Conservation (phyloP, 2,797 vertebrate species). For the Rhyacichthys aspro region DNA sequence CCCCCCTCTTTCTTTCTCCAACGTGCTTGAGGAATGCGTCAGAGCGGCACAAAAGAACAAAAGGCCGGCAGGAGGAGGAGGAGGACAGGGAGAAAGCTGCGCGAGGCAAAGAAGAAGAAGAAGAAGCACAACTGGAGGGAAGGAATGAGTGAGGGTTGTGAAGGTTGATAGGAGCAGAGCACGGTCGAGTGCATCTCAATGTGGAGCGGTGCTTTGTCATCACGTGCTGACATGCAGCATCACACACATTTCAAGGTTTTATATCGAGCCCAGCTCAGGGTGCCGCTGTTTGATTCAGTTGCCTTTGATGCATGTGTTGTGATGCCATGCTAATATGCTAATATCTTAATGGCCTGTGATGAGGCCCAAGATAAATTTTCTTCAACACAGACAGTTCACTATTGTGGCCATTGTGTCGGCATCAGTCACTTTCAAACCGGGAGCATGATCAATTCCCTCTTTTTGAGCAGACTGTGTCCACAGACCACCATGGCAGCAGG, state of each 20-base stretch:
- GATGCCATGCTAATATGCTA: constrained; percentile 59
- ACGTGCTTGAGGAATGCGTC: constrained; percentile 75
- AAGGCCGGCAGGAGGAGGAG: constrained; percentile 58
- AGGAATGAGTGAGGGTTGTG: constrained; percentile 62
- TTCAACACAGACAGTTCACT: constrained; percentile 26
- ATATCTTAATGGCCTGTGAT: constrained; percentile 45
- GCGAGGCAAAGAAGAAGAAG: constrained; percentile 61
- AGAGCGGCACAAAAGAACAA: constrained; percentile 78
- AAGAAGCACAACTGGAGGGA: constrained; percentile 55
- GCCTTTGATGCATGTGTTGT: constrained; percentile 57
- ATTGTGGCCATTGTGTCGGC: constrained; percentile 55
- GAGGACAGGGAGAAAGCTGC: constrained; percentile 35
- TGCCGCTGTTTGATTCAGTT: constrained; percentile 42
- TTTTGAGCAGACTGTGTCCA: constrained; percentile 18
- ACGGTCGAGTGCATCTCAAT: constrained; percentile 69
- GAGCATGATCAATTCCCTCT: constrained; percentile 38
- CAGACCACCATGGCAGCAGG: constrained; percentile 50
- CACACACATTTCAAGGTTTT: constrained; percentile 70
- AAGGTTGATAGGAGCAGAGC: constrained; percentile 55
- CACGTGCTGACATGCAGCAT: constrained; percentile 68
- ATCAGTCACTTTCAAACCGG: constrained; percentile 52
- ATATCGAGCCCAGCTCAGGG: constrained; percentile 56
- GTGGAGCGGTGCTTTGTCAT: constrained; percentile 71
- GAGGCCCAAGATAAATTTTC: constrained; percentile 57
- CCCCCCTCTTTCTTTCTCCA: constrained; percentile 46